Base-by-base conservation (phyloP, 2,797 vertebrate species). In the Liasis olivaceus region DNA sequence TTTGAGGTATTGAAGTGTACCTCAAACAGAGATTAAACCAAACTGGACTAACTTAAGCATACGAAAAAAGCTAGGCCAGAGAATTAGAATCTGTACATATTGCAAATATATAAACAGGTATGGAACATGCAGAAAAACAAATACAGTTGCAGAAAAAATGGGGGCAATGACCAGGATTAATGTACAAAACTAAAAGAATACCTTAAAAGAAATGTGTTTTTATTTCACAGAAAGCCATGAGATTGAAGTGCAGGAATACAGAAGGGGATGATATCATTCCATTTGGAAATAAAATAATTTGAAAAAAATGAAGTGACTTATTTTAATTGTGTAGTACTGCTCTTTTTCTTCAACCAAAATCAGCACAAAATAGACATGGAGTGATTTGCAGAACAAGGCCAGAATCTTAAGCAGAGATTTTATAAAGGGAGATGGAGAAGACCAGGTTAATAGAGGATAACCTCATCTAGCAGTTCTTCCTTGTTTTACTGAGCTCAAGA, bases 391-490 rank as follows among this genome's bases (percentile, higher is more conserved):
- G 81, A 58, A 64, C 56, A 62, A 94, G 89, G 86, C 93, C 89
- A 26, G 24, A 84, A 89, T 54, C 64, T 31, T 91, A 63, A 89
- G 84, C 89, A 62, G 89, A 66, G 54, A 77, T 91, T 56, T 81
- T 66, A 54, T 24, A 14, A 64, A 90, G n/a, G 11, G 85, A 72
- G 88, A 69, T 89, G 24, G 84, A 72, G 81, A 17, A 42, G 17
- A 9, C 42, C 31, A 89, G 91, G 54, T 86, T 69, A 90, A 69
- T 20, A 93, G 66, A 92, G 86, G 91, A 91, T 72, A 86, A 31
- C 87, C 77, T 36, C 36, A 47, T 56, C 89, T 92, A 89, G 77
- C 47, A 86, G 77, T 64, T 89, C 77, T n/a, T 85, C 51, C 72
- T n/a, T 62, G 22, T 92, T 56, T 58, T 60, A 42, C 59, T 26